Evolutionary conservation across 2,797 vertebrate species (phyloP), one percentile per base, ranked within the genome.

Genomic region (Apodemus agrarius): DNA sequence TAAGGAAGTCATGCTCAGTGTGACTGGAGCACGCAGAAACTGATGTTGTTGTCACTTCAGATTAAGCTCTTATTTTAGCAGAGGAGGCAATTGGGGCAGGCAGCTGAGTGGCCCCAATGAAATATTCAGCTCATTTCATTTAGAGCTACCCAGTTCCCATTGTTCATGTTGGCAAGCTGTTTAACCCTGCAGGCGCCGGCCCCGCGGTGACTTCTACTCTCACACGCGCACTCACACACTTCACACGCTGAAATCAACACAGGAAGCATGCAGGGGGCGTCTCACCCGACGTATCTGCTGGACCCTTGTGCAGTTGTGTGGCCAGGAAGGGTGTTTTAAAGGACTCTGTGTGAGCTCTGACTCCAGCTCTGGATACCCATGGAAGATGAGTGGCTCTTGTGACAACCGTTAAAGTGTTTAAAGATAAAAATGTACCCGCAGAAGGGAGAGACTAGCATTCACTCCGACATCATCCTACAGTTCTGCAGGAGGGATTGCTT

Each of bases 31-130:
- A 99, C 99, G 99, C 98, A 98, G 98, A 99, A 99, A 99, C 99
- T 99, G 99, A 99, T 99, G 99, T 99, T 99, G 99, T 99, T 99
- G 99, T 99, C 99, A 99, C 98, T 99, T 99, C 98, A 98, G 98
- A 98, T 99, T 99, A 99, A 99, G 98, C 98, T 98, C 98, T 98
- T 98, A 95, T 98, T 99, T 98, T 98, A 99, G 99, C 98, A 97
- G 98, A 98, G 98, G 98, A 98, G 98, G 98, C 98, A 99, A 99
- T 98, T 98, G 98, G 98, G 98, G 98, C 98, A 98, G 99, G 99
- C 99, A 99, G 98, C 99, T 98, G 99, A 98, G 98, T 98, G 98
- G 98, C 97, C 97, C 97, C 89, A 98, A 99, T 99, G 99, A 99
- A 99, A 99, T 99, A 99, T 99, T 99, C 99, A 99, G 99, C 98